Base-by-base conservation (phyloP, 2,113 vertebrate species). In the Burhinus oedicnemus region DNA sequence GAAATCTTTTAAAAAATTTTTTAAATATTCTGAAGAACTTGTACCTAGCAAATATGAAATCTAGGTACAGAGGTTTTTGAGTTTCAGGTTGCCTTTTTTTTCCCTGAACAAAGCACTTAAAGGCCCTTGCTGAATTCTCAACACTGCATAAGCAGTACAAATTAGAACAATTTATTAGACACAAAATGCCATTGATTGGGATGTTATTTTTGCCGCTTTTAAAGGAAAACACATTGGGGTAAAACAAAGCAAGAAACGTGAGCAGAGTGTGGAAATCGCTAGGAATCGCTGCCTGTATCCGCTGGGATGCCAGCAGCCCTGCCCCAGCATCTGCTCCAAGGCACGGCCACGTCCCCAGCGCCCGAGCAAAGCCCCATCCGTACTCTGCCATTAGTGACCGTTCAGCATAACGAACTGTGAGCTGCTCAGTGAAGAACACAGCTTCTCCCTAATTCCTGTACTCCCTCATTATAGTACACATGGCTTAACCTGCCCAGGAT, bases 141-240 rank as follows among this genome's bases (percentile, higher is more conserved):
- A 12, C 11, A 16, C 11, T 69, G 29, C 34, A 38, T 22, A 84
- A 76, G 61, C 51, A 80, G 27, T 19, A 65, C 40, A 45, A 80
- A 80, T 82, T 36, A 32, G 77, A 45, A 36, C 34, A 89, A 92
- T 57, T 84, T 64, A 79, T 49, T 15, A 65, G 42, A 47, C 8
- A 9, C 40, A 82, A 86, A 89, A 86, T 20, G 32, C 36, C 55
- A 55, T 20, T 64, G 76, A 87, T 25, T 58, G 16, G 29, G n/a
- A 82, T 34, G 40, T 12, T 89, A 58, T 65, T 95, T 94, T 93
- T 93, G 25, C 32, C 9, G 3, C 78, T 95, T 87, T 89, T 77
- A 72, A 68, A 93, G 16, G 52, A 71, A 89, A 93, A 80, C 34
- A 76, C 38, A 29, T 5, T 18, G 9, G n/a, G n/a, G n/a, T 65